Evolutionary conservation across 2,888 invertebrate genomes (phyloP).

Genomic region (Drosophila gaucha): DNA sequence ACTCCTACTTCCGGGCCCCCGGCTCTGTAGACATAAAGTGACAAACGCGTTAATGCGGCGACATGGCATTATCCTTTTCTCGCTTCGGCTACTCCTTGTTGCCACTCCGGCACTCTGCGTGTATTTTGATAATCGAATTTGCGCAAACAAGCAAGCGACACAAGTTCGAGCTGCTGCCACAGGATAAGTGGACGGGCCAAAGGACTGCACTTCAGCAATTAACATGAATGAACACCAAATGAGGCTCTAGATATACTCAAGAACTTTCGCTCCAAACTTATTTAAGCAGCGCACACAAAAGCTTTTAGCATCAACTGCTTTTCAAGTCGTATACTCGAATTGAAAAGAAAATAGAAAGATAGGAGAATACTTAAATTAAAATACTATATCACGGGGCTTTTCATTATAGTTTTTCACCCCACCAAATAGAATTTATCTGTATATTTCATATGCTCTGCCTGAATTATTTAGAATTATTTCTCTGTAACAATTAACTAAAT

Average conservation of each 20-base stretch:
- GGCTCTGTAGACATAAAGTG: not conserved
- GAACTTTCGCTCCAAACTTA: not conserved
- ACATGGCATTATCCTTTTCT: constrained; percentile 67
- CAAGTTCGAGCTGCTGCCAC: constrained; percentile 33
- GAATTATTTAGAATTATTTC: no score
- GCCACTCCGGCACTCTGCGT: constrained; percentile 26
- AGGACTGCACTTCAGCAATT: constrained; percentile 40
- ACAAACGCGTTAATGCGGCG: constrained; percentile 60
- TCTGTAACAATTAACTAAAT: no score
- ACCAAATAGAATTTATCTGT: no score
- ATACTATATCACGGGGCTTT: no score
- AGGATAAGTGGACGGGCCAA: constrained; percentile 18
- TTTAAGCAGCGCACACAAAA: not conserved
- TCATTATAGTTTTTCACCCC: no score
- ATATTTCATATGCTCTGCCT: no score
- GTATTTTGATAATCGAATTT: constrained; percentile 80
- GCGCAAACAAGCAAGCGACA: constrained; percentile 69
- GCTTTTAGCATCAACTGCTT: not conserved
- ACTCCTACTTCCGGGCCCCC: constrained; percentile 17
- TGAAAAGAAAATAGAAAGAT: not conserved
- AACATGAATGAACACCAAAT: constrained; percentile 9
- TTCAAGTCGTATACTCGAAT: no score
- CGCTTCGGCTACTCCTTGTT: constrained; percentile 10
- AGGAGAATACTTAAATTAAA: no score
- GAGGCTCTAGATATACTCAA: not conserved